Evolutionary conservation across 2,113 vertebrate species (phyloP).

Genomic region (Lonchura striata): DNA sequence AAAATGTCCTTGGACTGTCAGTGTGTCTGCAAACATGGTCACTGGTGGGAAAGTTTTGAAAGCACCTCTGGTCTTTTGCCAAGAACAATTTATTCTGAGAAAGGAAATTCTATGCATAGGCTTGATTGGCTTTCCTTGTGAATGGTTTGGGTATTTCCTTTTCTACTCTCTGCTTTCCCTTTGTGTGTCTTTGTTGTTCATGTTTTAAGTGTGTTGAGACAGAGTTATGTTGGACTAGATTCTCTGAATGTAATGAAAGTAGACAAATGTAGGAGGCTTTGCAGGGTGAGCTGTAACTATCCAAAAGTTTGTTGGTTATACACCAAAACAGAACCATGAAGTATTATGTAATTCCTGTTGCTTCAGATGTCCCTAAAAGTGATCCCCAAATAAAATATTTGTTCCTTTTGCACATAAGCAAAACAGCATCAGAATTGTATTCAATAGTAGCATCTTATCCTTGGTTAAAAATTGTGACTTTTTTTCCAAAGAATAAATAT

Average conservation of each 20-base stretch:
- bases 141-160: not conserved
- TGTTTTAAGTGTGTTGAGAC: not conserved
- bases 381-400: not conserved
- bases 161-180: not conserved
- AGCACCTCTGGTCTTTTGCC: not conserved
- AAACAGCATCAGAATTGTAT: not conserved
- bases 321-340: not conserved
- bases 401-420: not conserved
- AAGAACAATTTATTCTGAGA: not conserved
- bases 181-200: not conserved
- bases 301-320: not conserved
- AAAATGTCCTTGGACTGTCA: not conserved
- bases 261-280: not conserved
- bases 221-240: not conserved
- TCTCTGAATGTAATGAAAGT: not conserved
- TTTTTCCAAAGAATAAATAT: not conserved
- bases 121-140: not conserved
- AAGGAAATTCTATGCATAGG: not conserved
- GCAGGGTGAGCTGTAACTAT: not conserved
- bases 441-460: not conserved
- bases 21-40: not conserved
- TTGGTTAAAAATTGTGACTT: not conserved
- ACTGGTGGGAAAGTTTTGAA: not conserved
- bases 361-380: not conserved
- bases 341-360: not conserved